Percentiles rank a stretch among this genome's conserved stretches.
These are phyloP conservation scores for Stratiomys singularior DNA, from an alignment of 2,888 invertebrate species.

Conservation along the genomic window DNA sequence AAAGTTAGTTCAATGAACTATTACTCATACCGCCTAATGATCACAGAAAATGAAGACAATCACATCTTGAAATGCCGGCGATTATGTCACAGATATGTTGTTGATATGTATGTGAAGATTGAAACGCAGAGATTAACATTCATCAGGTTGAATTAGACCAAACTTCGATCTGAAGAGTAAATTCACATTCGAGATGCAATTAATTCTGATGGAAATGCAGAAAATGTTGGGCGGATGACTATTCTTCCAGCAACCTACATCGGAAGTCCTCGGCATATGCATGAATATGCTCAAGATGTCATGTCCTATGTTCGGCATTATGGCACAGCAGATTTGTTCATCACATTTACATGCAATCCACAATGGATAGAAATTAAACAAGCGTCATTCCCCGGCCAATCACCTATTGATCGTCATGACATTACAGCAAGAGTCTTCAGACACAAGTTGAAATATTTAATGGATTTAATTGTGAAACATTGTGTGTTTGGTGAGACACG, in stretches of 20 bases:
- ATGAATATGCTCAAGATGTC: conserved; percentile 29
- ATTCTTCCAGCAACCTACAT: conserved; percentile 34
- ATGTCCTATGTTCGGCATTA: conserved; percentile 33
- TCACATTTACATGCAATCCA: conserved; percentile 35
- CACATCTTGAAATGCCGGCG: too few species aligned
- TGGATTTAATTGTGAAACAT: conserved; percentile 53
- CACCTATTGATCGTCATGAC: conserved; percentile 59
- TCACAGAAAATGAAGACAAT: too few species aligned
- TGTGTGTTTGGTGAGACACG: conserved; percentile 55
- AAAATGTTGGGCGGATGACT: conserved; percentile 40
- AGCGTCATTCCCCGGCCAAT: conserved; percentile 53
- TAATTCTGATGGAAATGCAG: conserved; percentile 36
- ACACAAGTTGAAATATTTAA: conserved; percentile 51
- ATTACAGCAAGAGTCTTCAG: conserved; percentile 59
- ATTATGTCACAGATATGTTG: too few species aligned
- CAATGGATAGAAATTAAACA: conserved; percentile 51
- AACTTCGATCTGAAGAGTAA: conserved; percentile 52
- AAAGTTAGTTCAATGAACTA: conserved; percentile 41
- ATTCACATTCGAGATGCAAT: conserved; percentile 27
- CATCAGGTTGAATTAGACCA: conserved; percentile 39
- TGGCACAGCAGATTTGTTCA: conserved; percentile 20
- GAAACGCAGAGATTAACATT: conserved; percentile 9
- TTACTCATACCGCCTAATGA: too few species aligned
- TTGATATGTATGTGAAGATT: conserved; percentile 31
- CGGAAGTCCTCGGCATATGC: conserved; percentile 27